Percentiles rank a stretch among this genome's conserved stretches.
Evolutionary conservation across 2,888 invertebrate genomes (phyloP).

Genomic region (Nipponacmea schrenckii): DNA sequence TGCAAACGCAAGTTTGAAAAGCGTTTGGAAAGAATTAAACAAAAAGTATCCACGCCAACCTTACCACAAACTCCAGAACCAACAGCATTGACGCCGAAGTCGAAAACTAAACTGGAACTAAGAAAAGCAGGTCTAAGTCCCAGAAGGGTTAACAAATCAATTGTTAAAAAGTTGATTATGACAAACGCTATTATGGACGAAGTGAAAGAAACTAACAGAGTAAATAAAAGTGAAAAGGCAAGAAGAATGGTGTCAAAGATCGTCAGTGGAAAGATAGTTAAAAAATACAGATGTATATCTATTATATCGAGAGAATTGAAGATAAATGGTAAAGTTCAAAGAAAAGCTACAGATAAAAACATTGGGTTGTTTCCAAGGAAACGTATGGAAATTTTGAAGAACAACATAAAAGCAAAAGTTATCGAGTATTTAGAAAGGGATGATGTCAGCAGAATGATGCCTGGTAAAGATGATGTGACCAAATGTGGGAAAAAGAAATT

Average conservation of each 20-base stretch:
- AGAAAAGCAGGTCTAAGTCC: slow-evolving; percentile 14
- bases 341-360: no score
- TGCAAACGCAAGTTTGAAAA: background rate
- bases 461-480: slow-evolving; percentile 21
- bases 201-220: slow-evolving; percentile 3
- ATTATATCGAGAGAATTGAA: no score
- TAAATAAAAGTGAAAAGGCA: background rate
- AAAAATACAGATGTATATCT: slow-evolving; percentile 23
- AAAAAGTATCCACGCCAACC: background rate
- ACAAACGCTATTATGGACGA: slow-evolving; percentile 15
- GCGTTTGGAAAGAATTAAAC: slow-evolving; percentile 9
- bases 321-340: no score
- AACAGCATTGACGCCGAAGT: slow-evolving; percentile 6
- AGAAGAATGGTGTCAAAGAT: slow-evolving; percentile 11
- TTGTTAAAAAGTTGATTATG: slow-evolving; percentile 13
- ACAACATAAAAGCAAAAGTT: background rate
- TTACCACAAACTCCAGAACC: background rate
- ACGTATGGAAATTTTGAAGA: background rate
- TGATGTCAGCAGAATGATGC: slow-evolving; percentile 24
- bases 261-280: slow-evolving; percentile 12
- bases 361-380: background rate
- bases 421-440: slow-evolving; percentile 17
- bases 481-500: slow-evolving; percentile 16
- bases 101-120: slow-evolving; percentile 9
- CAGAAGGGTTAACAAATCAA: background rate